Evolutionary conservation across 2,113 vertebrate genomes (phyloP), one percentile per base, ranked within the genome.

Genomic region (Eleginops maclovinus): DNA sequence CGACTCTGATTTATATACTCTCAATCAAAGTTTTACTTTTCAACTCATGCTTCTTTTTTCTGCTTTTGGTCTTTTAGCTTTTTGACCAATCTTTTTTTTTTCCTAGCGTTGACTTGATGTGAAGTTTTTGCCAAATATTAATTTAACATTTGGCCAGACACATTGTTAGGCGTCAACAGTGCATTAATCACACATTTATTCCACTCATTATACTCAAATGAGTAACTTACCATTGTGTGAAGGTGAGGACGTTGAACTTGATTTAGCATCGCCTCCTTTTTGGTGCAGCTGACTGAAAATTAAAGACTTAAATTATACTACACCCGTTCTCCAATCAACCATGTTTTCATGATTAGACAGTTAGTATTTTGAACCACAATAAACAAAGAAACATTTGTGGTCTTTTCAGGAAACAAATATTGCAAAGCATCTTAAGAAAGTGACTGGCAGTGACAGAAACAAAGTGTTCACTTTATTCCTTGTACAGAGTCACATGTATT

Each of bases 201-300:
- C 1, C 28, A 46, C 9, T 3, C 22, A 49, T 62, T 16, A 21
- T 0, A 50, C 21, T n/a, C 9, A 44, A 54, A 31, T 0, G 16
- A 28, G 1, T 1, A 66, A 87, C 93, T 92, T 88, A 95, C 94
- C 91, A 62, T 92, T 93, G 71, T 90, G 89, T 75, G 87, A 75
- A 2, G 91, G 89, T 40, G 94, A 91, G 26, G 81, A 89, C 26
- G 28, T 62, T 53, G 44, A 19, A 75, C 87, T 92, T 46, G 85
- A 71, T 82, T 90, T 94, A 47, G 68, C 74, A 15, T 92, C 89
- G 43, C 81, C 91, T 87, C 74, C 95, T 66, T 76, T 91, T 83
- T 92, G 89, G 71, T 94, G 94, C 71, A 77, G 89, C 78, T 95
- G 95, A 56, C 96, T 95, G 70, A 54, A 87, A 90, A 75, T n/a